Percentiles rank a stretch among this genome's conserved stretches.
Evolutionary conservation across 2,888 invertebrate genomes (phyloP).

Genomic region (Epistrophe eligans): DNA sequence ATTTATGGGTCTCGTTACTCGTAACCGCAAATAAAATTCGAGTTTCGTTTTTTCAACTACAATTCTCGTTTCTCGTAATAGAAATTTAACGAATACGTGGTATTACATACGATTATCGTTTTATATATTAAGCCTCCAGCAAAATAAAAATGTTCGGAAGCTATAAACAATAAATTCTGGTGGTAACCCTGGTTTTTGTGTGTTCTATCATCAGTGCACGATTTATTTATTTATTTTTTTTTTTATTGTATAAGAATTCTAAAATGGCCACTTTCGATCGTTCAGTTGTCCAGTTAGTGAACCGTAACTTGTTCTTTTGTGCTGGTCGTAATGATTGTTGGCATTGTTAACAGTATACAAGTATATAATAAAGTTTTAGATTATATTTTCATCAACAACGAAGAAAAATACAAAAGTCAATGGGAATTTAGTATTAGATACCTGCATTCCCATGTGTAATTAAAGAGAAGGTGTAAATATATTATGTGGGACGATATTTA

Average conservation of each 20-base stretch:
- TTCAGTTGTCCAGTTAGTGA: not conserved
- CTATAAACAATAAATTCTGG: not conserved
- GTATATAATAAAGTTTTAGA: not conserved
- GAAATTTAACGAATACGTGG: too few relatives aligned
- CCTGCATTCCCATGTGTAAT: constrained; percentile 1
- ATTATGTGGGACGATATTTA: constrained; percentile 3
- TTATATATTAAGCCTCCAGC: too few relatives aligned
- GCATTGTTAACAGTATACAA: not conserved
- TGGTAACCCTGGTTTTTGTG: not conserved
- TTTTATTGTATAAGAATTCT: constrained; percentile 37
- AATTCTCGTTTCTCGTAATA: too few relatives aligned
- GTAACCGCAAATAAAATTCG: too few relatives aligned
- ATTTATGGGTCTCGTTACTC: too few relatives aligned
- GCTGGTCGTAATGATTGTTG: not conserved
- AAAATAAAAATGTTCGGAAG: not conserved
- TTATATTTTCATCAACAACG: constrained; percentile 4
- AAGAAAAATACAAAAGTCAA: not conserved
- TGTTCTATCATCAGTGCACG: constrained; percentile 23
- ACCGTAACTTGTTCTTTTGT: constrained; percentile 10
- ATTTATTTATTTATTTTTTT: constrained; percentile 1
- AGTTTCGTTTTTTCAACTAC: too few relatives aligned
- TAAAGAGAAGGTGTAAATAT: not conserved
- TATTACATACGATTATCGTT: too few relatives aligned
- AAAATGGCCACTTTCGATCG: constrained; percentile 23
- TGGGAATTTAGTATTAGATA: not conserved